Evolutionary conservation across 2,888 invertebrate species (phyloP).

Genomic region (Habroteleia sp.): DNA sequence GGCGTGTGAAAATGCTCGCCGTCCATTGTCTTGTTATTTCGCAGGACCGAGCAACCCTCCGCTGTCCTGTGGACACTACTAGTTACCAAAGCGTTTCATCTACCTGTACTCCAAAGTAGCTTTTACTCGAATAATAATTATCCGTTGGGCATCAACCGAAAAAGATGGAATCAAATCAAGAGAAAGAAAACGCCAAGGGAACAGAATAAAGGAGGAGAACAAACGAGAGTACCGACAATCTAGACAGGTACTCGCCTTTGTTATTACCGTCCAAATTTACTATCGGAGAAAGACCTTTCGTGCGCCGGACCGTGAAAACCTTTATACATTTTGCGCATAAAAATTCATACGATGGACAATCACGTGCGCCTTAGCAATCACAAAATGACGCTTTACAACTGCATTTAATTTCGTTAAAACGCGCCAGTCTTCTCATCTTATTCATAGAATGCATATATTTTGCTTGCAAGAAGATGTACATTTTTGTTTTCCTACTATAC

Average conservation of each 20-base stretch:
- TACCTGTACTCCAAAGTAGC: conserved; percentile 66
- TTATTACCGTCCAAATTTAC: conserved; percentile 62
- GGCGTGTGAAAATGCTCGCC: conserved; percentile 75
- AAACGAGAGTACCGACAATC: conserved; percentile 62
- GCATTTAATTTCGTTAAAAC: conserved; percentile 44
- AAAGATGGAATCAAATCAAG: conserved; percentile 56
- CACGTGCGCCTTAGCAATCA: conserved; percentile 33
- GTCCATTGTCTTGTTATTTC: conserved; percentile 72
- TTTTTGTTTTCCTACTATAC: no score
- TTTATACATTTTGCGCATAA: conserved; percentile 54
- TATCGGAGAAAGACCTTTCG: conserved; percentile 60
- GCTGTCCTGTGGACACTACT: conserved; percentile 61
- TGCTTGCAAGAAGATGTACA: no score
- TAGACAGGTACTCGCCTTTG: conserved; percentile 63
- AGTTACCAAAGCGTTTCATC: conserved; percentile 57
- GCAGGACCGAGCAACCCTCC: conserved; percentile 63
- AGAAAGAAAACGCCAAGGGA: conserved; percentile 28
- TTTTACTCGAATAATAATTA: conserved; percentile 64
- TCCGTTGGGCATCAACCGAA: conserved; percentile 56
- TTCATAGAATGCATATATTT: no score
- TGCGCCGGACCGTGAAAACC: conserved; percentile 63
- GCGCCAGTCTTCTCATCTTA: not conserved
- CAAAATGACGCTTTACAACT: conserved; percentile 54
- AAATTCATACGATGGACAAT: conserved; percentile 51
- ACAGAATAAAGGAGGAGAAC: conserved; percentile 50